These are phyloP conservation scores for Mus spretus DNA, from an alignment of 2,797 vertebrate genomes.

Conservation along the genomic window DNA sequence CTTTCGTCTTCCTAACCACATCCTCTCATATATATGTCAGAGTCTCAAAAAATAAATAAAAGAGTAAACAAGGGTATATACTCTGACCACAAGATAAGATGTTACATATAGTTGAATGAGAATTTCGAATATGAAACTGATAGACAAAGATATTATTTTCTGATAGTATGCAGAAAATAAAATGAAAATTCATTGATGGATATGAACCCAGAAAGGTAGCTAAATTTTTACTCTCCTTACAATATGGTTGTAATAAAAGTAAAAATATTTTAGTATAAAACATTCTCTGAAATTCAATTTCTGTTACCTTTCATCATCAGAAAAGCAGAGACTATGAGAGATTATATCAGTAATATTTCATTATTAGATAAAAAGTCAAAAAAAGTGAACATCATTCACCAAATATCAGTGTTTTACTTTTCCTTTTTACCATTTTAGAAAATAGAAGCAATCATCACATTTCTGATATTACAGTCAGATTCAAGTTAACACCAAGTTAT, in stretches of 20 bases:
- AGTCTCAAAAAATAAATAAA: not conserved
- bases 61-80: not conserved
- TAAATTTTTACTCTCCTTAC: not conserved
- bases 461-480: conserved; percentile 65
- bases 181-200: not conserved
- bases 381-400: conserved; percentile 43
- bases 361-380: conserved; percentile 44
- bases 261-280: conserved; percentile 56
- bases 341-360: conserved; percentile 51
- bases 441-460: conserved; percentile 56
- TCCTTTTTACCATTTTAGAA: conserved; percentile 66
- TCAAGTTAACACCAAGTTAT: conserved; percentile 47
- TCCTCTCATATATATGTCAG: not conserved
- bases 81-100: not conserved
- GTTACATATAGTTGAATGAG: not conserved
- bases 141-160: not conserved
- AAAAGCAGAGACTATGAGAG: not conserved
- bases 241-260: conserved; percentile 27
- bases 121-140: conserved; percentile 34
- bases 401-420: conserved; percentile 16
- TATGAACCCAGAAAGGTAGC: not conserved
- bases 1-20: not conserved
- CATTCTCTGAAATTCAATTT: conserved; percentile 8
- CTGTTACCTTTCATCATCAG: conserved; percentile 43
- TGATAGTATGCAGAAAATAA: not conserved